Evolutionary conservation across 2,888 invertebrate genomes (phyloP), one percentile per base, ranked within the genome.

Genomic region (Dorcus hopei): DNA sequence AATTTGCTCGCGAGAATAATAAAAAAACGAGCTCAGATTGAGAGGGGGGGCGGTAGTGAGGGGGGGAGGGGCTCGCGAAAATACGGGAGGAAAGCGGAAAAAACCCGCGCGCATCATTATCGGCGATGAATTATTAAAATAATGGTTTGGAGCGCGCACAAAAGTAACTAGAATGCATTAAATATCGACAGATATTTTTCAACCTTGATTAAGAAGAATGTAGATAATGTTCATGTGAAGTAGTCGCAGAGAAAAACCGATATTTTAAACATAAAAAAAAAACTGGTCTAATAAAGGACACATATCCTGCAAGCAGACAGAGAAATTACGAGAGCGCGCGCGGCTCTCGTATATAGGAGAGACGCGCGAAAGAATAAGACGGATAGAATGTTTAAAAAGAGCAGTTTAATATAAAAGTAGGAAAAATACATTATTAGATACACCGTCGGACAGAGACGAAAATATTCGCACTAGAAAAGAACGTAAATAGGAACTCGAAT

Each of bases 401-500:
- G 65, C 72, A 71, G 69, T 72, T 71, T 71, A 68, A 71, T 61
- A 57, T 62, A 68, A 70, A 72, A 72, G 71, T 71, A 70, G 72
- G 69, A 73, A 74, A 72, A 69, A 72, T 71, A 59, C 57, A 51
- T 58, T 61, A 61, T 57, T 49, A 58, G 80, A 79, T 78, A 80
- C 72, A 77, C 80, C 76, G 74, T 47, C 57, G 39, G 45, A 23
- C 16, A 33, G 26, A 33, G 26, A 33, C 26, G 26, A 33, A 19
- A 60, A 61, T 61, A 61, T 61, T 60, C 55, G 61, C 58, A 60
- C 54, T 57, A 63, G 63, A 61, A 63, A 59, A 61, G 65, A 61
- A 59, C 58, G 59, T 54, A 58, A 62, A 63, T 65, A 65, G 63
- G 62, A 66, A 66, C 61, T 58, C 45, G 61, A 61, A 58, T 61